Conservation (phyloP, 2,797 vertebrate genomes). For the Chelidonichthys spinosus region DNA sequence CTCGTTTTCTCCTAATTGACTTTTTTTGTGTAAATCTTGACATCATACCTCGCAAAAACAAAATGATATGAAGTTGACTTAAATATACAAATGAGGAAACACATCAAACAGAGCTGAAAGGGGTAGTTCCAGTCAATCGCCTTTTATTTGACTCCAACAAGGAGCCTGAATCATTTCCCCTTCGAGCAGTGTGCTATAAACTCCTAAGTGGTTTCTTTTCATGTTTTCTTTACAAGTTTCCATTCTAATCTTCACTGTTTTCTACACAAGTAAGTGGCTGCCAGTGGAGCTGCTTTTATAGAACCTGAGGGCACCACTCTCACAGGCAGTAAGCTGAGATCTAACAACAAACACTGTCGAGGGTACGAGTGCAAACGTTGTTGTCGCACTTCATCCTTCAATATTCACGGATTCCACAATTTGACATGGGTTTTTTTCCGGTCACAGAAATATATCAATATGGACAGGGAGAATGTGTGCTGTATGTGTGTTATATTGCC, state of each 20-base stretch:
- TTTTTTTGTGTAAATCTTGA: conserved; percentile 32
- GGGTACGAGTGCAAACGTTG: conserved; percentile 27
- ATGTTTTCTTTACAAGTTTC: conserved; percentile 81
- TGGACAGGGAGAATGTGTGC: background rate
- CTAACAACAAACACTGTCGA: conserved; percentile 54
- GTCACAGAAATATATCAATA: conserved; percentile 15
- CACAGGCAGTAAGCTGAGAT: conserved; percentile 67
- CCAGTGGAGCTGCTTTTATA: conserved; percentile 66
- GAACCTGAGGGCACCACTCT: conserved; percentile 69
- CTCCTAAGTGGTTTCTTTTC: conserved; percentile 78
- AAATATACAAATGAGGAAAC: conserved; percentile 44
- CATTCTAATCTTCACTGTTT: conserved; percentile 75
- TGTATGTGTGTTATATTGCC: conserved; percentile 15
- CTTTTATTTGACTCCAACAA: conserved; percentile 75
- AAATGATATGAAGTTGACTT: conserved; percentile 31
- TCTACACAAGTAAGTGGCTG: conserved; percentile 63
- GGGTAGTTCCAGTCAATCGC: conserved; percentile 59
- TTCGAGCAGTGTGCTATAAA: conserved; percentile 69
- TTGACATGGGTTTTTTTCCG: conserved; percentile 31
- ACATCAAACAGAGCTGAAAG: conserved; percentile 67
- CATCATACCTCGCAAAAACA: conserved; percentile 30
- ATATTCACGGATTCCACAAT: conserved; percentile 51
- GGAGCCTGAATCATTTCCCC: conserved; percentile 76
- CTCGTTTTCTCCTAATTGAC: background rate
- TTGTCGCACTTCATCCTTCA: conserved; percentile 41